Conservation (phyloP, 2,888 invertebrate species). For the Drosophila maculinotata region DNA sequence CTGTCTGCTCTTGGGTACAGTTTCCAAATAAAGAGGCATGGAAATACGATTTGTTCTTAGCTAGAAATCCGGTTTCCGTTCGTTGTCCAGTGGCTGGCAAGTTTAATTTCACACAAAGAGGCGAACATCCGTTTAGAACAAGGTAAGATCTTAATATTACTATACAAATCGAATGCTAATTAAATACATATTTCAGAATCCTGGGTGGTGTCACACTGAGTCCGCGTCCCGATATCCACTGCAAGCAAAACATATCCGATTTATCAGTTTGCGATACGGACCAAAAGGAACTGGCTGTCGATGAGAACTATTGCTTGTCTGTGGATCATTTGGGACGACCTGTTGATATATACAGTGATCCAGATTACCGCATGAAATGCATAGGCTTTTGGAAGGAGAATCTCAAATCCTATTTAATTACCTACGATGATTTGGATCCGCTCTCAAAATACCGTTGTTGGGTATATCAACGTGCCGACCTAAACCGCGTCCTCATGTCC, state of each 20-base stretch:
- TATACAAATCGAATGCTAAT: neutral
- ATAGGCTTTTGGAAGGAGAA: constrained; percentile 99
- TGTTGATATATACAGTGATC: constrained; percentile 97
- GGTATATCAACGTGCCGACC: constrained; percentile 98
- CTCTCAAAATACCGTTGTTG: constrained; percentile 98
- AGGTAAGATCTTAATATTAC: constrained; percentile 80
- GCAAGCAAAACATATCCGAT: constrained; percentile 97
- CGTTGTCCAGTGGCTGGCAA: constrained; percentile 98
- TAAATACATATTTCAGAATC: constrained; percentile 87
- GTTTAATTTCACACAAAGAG: constrained; percentile 96
- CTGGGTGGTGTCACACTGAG: constrained; percentile 97
- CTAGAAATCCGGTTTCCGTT: constrained; percentile 95
- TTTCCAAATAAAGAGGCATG: constrained; percentile 93
- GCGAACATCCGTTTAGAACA: constrained; percentile 96
- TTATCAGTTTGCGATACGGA: constrained; percentile 98
- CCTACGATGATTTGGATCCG: constrained; percentile 97
- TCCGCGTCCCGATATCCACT: constrained; percentile 96
- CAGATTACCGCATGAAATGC: constrained; percentile 98
- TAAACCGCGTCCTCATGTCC: constrained; percentile 93
- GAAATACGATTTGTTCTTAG: constrained; percentile 93
- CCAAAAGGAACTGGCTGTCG: constrained; percentile 96
- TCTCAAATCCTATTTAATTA: constrained; percentile 97
- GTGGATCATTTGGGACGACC: constrained; percentile 98
- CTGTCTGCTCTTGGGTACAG: constrained; percentile 97
- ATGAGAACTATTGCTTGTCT: constrained; percentile 98